Percentiles rank a stretch among this genome's conserved stretches.
phyloP scores from a whole-genome alignment of 2,797 vertebrate species.

The Gymnothorax javanicus region DNA sequence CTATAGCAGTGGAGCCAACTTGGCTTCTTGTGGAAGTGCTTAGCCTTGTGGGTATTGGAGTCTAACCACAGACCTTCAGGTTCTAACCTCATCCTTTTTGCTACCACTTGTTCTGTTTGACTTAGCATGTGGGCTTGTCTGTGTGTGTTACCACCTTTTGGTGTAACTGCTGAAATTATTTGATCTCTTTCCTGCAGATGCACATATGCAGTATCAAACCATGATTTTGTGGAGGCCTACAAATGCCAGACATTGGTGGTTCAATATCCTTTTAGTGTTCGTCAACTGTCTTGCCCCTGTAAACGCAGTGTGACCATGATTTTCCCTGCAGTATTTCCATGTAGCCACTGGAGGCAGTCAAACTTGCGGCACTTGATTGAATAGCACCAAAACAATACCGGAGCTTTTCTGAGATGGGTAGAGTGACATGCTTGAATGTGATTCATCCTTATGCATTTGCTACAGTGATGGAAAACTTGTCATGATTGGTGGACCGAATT shows the following conservation, averaged over 20 bases:
- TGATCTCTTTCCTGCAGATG: slow-evolving; percentile 73
- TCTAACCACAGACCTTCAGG: background rate
- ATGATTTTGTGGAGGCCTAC: slow-evolving; percentile 95
- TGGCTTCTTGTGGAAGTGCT: background rate
- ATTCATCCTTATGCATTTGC: background rate
- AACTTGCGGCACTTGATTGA: background rate
- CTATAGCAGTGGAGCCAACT: background rate
- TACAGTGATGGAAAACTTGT: background rate
- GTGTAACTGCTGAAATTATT: background rate
- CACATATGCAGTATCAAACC: slow-evolving; percentile 87
- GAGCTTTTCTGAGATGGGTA: background rate
- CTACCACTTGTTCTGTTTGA: background rate
- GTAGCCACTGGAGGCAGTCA: background rate
- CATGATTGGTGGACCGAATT: background rate
- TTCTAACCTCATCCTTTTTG: background rate
- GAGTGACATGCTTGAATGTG: slow-evolving; percentile 65
- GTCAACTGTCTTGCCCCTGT: background rate
- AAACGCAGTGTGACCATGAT: too few species aligned
- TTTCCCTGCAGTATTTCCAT: background rate
- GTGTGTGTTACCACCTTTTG: background rate
- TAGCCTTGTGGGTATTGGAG: background rate
- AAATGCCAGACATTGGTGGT: slow-evolving; percentile 95
- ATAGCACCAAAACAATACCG: background rate
- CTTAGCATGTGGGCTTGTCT: background rate
- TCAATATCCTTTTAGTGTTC: slow-evolving; percentile 88